Evolutionary conservation across 92 coral and sea anemone genomes (phyloP), one percentile per base, ranked within the genome.

Genomic region (Umimayanthus chanpuru): DNA sequence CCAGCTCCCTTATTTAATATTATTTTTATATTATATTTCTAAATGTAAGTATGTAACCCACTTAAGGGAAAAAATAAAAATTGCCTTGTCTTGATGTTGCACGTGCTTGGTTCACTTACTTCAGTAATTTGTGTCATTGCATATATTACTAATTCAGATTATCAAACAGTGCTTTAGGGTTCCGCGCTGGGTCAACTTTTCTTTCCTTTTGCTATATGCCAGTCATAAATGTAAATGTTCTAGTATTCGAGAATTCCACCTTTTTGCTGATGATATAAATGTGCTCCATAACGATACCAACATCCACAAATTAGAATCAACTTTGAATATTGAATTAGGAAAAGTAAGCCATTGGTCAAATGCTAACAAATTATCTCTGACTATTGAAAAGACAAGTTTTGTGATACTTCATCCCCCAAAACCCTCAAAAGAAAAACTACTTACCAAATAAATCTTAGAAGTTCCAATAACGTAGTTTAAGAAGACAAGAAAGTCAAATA

Each of bases 231-330:
- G 39, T 36, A 81, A 81, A 26, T 58, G 73, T 38, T 81, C 86
- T n/a, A 58, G 55, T 55, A 65, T 81, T 26, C 65, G 61, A 81
- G 72, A 81, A 81, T 81, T 81, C 73, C 86, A 81, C 25, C 38
- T 81, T 25, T 64, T 81, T 81, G 86, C 86, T n/a, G 73, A 56
- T 81, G 86, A 81, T 58, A 21, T 0, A 9, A 66, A 66, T 66
- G 28, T 66, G 72, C 23, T 28, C 18, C 72, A 9, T 73, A 73
- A 73, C 30, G 77, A 73, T 73, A 73, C 41, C 21, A 73, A 28
- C 77, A 73, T 73, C 43, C 77, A 73, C 30, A 73, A 73, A 0
- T 73, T 73, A 73, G 77, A 73, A 14, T 26, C 5, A 28, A 83
- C 43, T 8, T 40, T 83, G 55, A 67, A 8, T 4, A 68, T 65